Evolutionary conservation across 2,888 invertebrate genomes (phyloP).

Genomic region (Blastobasis adustella): DNA sequence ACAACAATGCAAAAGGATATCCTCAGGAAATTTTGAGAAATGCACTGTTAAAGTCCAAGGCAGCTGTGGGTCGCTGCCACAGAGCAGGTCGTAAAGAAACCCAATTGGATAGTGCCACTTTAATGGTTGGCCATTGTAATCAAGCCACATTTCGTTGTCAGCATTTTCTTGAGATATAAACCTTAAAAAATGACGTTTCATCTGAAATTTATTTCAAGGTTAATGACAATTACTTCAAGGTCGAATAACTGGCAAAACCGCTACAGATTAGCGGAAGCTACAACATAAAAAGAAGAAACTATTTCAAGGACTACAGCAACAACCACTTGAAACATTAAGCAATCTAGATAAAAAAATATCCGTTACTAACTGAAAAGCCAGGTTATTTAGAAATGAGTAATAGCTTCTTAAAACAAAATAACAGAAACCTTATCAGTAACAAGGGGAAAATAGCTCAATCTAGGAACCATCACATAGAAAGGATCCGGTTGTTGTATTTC

Average conservation of each 20-base stretch:
- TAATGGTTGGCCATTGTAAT: conserved; percentile 91
- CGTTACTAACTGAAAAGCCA: not conserved
- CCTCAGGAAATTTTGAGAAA: conserved; percentile 95
- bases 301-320: not conserved
- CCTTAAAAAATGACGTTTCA: conserved; percentile 90
- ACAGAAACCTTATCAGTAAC: conserved; percentile 94
- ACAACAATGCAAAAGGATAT: conserved; percentile 88
- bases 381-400: not conserved
- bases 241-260: not conserved
- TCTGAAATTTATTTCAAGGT: conserved; percentile 57
- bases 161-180: conserved; percentile 87
- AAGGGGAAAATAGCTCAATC: conserved; percentile 94
- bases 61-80: conserved; percentile 80
- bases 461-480: conserved; percentile 94
- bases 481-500: conserved; percentile 94
- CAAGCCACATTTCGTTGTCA: conserved; percentile 95
- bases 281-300: not conserved
- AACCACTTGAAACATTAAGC: too few species aligned
- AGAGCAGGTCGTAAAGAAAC: conserved; percentile 90
- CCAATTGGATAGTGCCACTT: conserved; percentile 94
- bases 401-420: not conserved
- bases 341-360: not conserved
- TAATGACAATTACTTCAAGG: not conserved
- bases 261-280: too few species aligned
- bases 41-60: conserved; percentile 97